phyloP scores from a whole-genome alignment of 2,113 vertebrate species.

The Psittacus erithacus region DNA sequence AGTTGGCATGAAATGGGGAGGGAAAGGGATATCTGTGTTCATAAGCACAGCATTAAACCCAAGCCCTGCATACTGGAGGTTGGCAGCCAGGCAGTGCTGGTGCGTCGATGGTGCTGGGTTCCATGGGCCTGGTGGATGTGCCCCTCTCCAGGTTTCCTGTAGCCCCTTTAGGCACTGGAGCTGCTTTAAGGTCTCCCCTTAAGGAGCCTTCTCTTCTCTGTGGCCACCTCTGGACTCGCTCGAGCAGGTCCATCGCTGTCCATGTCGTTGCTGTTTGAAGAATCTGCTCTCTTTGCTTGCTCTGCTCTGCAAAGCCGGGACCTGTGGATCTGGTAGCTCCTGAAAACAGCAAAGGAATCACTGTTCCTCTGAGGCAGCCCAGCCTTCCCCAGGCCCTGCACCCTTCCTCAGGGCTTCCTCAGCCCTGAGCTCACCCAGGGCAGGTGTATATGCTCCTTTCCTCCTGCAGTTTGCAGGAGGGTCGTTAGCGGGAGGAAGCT shows the following conservation, averaged over 20 bases:
- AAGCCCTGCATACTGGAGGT: fast-evolving
- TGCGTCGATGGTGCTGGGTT: fast-evolving
- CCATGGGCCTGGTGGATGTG: neutral
- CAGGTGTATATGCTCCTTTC: fast-evolving
- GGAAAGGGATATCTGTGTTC: neutral
- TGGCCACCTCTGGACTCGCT: neutral
- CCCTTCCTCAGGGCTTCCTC: neutral
- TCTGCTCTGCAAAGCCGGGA: neutral
- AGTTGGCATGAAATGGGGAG: neutral
- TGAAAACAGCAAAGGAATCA: neutral
- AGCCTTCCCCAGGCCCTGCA: too few species aligned
- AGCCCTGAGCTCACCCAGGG: neutral
- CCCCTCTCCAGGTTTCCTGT: neutral
- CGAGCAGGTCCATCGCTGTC: neutral
- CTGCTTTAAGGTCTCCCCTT: neutral
- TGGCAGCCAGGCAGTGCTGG: too few species aligned
- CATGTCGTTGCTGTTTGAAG: neutral
- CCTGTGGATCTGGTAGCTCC: too few species aligned
- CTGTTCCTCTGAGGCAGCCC: neutral
- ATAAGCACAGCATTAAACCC: neutral
- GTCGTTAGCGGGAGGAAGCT: neutral
- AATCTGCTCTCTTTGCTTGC: neutral
- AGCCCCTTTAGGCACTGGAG: neutral
- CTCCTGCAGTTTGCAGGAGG: neutral
- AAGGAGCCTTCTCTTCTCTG: neutral